Conservation (phyloP, 2,113 vertebrate species). For the Chloropsis hardwickii region DNA sequence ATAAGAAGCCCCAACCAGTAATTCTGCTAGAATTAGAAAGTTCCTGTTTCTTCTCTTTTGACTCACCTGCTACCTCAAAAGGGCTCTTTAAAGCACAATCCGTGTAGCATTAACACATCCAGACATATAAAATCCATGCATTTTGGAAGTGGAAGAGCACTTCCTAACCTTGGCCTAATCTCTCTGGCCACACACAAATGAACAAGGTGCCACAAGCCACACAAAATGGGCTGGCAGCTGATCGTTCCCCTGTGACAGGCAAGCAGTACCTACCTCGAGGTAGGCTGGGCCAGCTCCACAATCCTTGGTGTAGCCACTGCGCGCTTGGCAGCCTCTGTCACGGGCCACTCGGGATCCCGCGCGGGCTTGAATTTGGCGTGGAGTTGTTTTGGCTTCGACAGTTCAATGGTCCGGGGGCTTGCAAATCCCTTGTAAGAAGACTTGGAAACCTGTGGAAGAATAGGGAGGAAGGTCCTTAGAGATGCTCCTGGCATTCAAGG, state of each 20-base stretch:
- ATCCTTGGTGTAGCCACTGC: slow-evolving; percentile 34
- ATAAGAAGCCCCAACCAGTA: not conserved
- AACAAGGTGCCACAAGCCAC: not conserved
- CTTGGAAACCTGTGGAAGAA: slow-evolving; percentile 9
- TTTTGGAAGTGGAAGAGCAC: not conserved
- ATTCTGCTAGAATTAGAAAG: not conserved
- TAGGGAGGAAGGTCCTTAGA: not conserved
- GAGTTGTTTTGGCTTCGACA: slow-evolving; percentile 41
- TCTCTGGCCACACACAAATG: not conserved
- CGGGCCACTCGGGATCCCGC: slow-evolving; percentile 27
- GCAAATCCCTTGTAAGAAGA: not conserved
- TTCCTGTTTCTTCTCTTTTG: not conserved
- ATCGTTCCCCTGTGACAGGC: not conserved
- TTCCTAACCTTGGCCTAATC: not conserved
- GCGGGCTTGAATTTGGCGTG: not conserved
- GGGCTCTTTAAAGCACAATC: not conserved
- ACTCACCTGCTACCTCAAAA: not conserved
- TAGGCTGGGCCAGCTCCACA: slow-evolving; percentile 47
- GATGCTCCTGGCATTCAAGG: not conserved
- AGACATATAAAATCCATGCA: not conserved
- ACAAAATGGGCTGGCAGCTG: not conserved
- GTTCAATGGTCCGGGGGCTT: slow-evolving; percentile 5
- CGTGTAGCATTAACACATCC: not conserved
- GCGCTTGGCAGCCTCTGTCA: slow-evolving; percentile 12
- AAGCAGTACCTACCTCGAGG: slow-evolving; percentile 30